Percentiles rank a stretch among this genome's conserved stretches.
Evolutionary conservation across 2,797 vertebrate genomes (phyloP).

Genomic region (Microchirus variegatus): DNA sequence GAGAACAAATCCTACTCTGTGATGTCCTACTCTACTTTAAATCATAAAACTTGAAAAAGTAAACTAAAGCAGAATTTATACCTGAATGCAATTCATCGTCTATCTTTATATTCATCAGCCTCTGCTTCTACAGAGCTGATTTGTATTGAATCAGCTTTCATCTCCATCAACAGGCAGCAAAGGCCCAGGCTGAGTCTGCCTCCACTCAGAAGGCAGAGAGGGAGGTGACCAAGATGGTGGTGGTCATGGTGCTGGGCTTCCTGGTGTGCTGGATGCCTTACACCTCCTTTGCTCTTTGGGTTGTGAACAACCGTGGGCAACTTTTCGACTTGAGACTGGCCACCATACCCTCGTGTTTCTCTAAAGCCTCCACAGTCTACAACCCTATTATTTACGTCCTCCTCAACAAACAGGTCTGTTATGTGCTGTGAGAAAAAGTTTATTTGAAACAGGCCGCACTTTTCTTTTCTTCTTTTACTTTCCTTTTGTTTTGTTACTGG

Average conservation of each 20-base stretch:
- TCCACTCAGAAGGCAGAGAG: conserved; percentile 84
- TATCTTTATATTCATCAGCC: not conserved
- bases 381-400: conserved; percentile 78
- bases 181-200: conserved; percentile 82
- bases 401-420: conserved; percentile 76
- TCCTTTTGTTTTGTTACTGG: not conserved
- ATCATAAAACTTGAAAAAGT: too few species aligned
- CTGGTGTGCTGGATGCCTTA: conserved; percentile 82
- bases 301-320: conserved; percentile 73
- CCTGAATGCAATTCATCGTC: too few species aligned
- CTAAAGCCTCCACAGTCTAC: conserved; percentile 83
- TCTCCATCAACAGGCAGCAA: conserved; percentile 71
- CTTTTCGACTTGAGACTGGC: conserved; percentile 77
- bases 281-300: conserved; percentile 75
- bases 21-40: too few species aligned
- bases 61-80: too few species aligned
- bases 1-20: too few species aligned
- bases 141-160: too few species aligned
- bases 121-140: not conserved
- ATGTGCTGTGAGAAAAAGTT: not conserved
- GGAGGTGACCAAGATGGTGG: conserved; percentile 84
- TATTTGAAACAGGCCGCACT: not conserved
- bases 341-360: conserved; percentile 79
- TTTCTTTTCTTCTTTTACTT: not conserved
- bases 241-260: conserved; percentile 83